A percentile compares a stretch with the other conserved stretches of the same genome.
These are phyloP conservation scores for Camponotus floridanus DNA, from an alignment of 1,140 invertebrate genomes.

Conservation along the genomic window DNA sequence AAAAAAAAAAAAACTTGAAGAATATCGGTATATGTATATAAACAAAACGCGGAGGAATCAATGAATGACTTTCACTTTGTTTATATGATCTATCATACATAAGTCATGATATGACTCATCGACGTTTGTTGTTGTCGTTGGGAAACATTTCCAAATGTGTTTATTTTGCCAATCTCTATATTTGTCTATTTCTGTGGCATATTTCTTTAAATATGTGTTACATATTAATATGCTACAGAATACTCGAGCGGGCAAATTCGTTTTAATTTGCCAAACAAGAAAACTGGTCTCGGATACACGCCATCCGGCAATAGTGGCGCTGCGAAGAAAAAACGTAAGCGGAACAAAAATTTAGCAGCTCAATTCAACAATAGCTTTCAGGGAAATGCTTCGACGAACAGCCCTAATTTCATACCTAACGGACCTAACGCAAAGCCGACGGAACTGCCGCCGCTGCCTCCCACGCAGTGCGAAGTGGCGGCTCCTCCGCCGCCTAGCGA, in stretches of 20 bases:
- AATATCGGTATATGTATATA: not conserved
- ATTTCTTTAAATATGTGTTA: not conserved
- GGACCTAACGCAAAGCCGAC: constrained; percentile 74
- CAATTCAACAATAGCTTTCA: constrained; percentile 87
- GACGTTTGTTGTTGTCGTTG: not conserved
- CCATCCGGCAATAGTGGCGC: constrained; percentile 86
- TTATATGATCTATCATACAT: not conserved
- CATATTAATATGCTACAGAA: constrained; percentile 73
- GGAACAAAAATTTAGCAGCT: constrained; percentile 88
- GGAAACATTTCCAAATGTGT: too few species aligned
- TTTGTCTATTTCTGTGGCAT: not conserved
- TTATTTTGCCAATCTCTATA: too few species aligned
- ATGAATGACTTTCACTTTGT: not conserved
- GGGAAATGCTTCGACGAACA: constrained; percentile 78
- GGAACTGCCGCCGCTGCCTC: constrained; percentile 87
- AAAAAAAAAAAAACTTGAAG: not conserved
- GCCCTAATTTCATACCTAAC: constrained; percentile 65
- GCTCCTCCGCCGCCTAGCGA: constrained; percentile 78
- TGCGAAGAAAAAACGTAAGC: constrained; percentile 92
- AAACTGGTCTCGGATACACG: constrained; percentile 84
- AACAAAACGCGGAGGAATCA: not conserved
- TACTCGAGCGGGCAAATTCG: constrained; percentile 82
- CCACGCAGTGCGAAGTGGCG: constrained; percentile 83
- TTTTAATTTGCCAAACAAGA: constrained; percentile 88
- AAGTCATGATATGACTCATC: not conserved